Conservation (phyloP, 2,888 invertebrate species). For the Limnephilus auricula region DNA sequence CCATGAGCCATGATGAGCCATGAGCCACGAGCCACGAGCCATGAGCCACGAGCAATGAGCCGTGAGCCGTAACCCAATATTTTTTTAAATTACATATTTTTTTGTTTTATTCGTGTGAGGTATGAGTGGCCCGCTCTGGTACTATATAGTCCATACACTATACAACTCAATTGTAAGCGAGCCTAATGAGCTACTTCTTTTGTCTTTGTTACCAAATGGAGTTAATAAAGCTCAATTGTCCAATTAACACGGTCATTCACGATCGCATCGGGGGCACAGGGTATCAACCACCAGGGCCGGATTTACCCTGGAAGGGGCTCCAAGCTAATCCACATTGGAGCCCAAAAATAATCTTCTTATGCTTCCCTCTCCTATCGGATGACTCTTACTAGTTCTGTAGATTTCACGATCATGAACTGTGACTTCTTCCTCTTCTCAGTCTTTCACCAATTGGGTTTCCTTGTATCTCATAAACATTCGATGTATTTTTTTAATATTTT, state of each 20-base stretch:
- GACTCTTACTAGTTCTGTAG: too few species aligned
- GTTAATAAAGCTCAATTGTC: conserved; percentile 66
- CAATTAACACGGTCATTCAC: conserved; percentile 63
- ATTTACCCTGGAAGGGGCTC: neutral
- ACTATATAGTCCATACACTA: neutral
- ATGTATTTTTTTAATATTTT: too few species aligned
- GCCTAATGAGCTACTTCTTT: conserved; percentile 54
- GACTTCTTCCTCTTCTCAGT: neutral
- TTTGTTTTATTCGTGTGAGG: neutral
- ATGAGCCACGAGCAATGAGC: neutral
- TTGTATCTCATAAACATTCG: too few species aligned
- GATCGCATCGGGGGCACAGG: conserved; percentile 45
- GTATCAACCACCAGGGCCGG: conserved; percentile 21
- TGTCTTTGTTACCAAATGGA: conserved; percentile 62
- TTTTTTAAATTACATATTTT: too few species aligned
- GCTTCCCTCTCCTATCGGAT: too few species aligned
- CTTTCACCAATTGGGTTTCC: too few species aligned
- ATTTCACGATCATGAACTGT: neutral
- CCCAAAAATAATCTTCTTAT: neutral
- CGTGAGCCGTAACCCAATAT: too few species aligned
- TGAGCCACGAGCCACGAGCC: neutral
- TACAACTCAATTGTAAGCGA: conserved; percentile 15
- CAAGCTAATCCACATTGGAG: neutral
- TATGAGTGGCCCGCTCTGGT: neutral
- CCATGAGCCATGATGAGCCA: neutral